Evolutionary conservation across 2,888 invertebrate genomes (phyloP).

Genomic region (Unio pictorum): DNA sequence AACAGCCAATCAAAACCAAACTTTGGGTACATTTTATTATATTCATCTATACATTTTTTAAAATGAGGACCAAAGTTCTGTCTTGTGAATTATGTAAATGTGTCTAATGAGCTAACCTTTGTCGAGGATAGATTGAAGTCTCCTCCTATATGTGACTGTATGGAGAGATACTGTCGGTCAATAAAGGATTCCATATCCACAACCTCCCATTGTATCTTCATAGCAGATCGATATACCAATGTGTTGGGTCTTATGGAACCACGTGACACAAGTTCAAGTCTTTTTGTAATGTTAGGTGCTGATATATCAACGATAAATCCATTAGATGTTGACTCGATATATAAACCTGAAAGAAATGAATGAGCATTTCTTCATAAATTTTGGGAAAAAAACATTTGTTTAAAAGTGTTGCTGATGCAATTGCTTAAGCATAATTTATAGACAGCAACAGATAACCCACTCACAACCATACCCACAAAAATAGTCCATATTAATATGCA

Average conservation of each 20-base stretch:
- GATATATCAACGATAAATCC: conserved; percentile 39
- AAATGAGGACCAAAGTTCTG: too few species aligned
- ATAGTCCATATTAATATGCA: too few species aligned
- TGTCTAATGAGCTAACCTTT: conserved; percentile 10
- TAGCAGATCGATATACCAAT: conserved; percentile 13
- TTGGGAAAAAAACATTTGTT: too few species aligned
- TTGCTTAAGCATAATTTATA: too few species aligned
- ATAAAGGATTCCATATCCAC: conserved; percentile 25
- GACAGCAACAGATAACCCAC: too few species aligned
- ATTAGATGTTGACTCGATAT: conserved; percentile 28
- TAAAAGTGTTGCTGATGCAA: too few species aligned
- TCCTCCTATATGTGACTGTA: conserved; percentile 30
- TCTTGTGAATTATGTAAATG: too few species aligned
- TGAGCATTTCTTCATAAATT: too few species aligned
- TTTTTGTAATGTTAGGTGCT: conserved; percentile 9
- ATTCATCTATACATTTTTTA: too few species aligned
- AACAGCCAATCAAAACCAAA: too few species aligned
- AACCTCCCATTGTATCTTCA: conserved; percentile 28
- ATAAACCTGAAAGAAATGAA: conserved; percentile 17
- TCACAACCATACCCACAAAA: too few species aligned
- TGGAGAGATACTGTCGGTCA: conserved; percentile 31
- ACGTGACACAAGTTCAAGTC: conserved; percentile 12
- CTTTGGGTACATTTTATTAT: too few species aligned
- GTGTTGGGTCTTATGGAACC: conserved; percentile 15
- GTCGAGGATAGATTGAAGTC: conserved; percentile 30